Base-by-base conservation (phyloP, 2,797 vertebrate species). In the Sphenodon punctatus region DNA sequence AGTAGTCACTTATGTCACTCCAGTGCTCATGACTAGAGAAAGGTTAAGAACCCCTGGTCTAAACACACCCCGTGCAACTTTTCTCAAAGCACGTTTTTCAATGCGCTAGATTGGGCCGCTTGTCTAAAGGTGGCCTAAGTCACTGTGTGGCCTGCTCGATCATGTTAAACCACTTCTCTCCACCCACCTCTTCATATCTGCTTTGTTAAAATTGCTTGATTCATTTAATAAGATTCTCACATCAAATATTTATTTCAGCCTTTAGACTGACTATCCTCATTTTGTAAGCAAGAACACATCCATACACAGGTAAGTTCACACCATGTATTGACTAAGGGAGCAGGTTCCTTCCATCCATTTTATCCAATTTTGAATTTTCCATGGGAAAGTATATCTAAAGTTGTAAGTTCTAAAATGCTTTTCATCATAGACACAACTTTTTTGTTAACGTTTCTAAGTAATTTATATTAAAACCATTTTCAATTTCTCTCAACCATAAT, bases 361-460 rank as follows among this genome's bases (percentile, higher is more conserved):
- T 69, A 41, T 66, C 15, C 30, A 80, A 55, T 5, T 55, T 10
- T 42, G 14, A 11, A 4, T 41, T 3, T 38, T 58, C 39, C 53
- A 59, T 20, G 15, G 67, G 38, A 80, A 39, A 69, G 30, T 56
- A 45, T 66, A 75, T 63, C 69, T 78, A 70, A 16, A 81, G 67
- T 20, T n/a, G 30, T 14, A 42, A 32, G 56, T 30, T 75, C 34
- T n/a, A 1, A 56, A 63, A 36, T n/a, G 15, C 2, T 73, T 72
- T 78, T 46, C 43, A 8, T 8, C 69, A 45, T 42, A 58, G 34
- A 4, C 69, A 60, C 13, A 77, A 74, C 55, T 82, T 53, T n/a
- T 12, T 12, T 80, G 5, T 41, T 19, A 36, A 82, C 92, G 59
- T 88, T 85, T 71, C 1, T 25, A 73, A 84, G 59, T 79, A 69